A percentile compares a stretch with the other conserved stretches of the same genome.
Conservation (phyloP, 2,797 vertebrate species). For the Glyptemys insculpta region DNA sequence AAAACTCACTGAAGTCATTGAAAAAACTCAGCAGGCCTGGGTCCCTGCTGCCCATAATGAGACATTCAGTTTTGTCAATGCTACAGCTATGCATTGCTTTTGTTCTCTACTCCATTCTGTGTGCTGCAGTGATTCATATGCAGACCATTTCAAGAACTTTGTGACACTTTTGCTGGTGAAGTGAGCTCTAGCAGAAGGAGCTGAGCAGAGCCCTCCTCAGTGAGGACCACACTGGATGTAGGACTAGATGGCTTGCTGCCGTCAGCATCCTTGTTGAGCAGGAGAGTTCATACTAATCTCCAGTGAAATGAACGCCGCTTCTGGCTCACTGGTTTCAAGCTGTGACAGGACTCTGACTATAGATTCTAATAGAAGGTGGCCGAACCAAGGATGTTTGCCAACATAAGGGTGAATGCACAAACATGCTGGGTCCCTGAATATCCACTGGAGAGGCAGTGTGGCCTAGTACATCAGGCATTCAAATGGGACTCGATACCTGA, state of each 20-base stretch:
- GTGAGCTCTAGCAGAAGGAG: not conserved
- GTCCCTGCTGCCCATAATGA: slow-evolving; percentile 8
- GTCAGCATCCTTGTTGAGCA: fast-evolving
- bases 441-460: not conserved
- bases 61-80: not conserved
- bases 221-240: not conserved
- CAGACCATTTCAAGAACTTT: not conserved
- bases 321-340: fast-evolving
- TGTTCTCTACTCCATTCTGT: not conserved
- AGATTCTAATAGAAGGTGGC: no score
- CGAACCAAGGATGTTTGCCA: not conserved
- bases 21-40: not conserved
- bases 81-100: not conserved
- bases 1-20: not conserved
- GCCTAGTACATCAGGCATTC: not conserved
- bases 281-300: not conserved
- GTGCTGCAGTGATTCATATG: not conserved
- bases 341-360: not conserved
- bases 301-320: fast-evolving
- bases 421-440: not conserved
- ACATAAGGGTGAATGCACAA: not conserved
- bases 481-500: not conserved
- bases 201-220: not conserved
- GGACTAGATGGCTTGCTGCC: not conserved
- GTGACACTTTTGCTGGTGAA: not conserved